These are phyloP conservation scores for Neoaliturus tenellus DNA, from an alignment of 2,888 invertebrate genomes.

Conservation along the genomic window DNA sequence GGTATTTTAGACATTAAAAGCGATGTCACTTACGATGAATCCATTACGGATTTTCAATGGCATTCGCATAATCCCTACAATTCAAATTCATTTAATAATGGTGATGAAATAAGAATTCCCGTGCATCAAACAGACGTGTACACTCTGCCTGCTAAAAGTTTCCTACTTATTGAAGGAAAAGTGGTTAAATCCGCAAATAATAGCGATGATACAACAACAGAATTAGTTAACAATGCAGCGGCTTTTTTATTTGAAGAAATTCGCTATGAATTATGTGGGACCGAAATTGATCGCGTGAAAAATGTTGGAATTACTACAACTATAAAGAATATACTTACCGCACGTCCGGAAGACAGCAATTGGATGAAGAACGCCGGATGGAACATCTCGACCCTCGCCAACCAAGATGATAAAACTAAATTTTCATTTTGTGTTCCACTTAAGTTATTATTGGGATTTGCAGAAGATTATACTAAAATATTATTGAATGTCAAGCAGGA, in stretches of 20 bases:
- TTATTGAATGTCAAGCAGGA: conserved; percentile 25
- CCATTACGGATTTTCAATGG: conserved; percentile 6
- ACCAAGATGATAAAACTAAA: not conserved
- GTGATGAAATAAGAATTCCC: conserved; percentile 38
- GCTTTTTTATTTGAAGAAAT: conserved; percentile 29
- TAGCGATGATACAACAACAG: not conserved
- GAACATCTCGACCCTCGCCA: not conserved
- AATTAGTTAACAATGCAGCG: conserved; percentile 8
- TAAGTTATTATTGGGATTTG: too few species aligned
- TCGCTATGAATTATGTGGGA: not conserved
- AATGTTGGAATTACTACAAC: conserved; percentile 17
- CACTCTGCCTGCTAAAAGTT: not conserved
- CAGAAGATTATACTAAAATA: conserved; percentile 30
- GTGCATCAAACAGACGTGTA: not conserved
- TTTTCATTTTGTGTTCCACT: conserved; percentile 39
- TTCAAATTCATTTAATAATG: not conserved
- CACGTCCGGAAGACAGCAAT: not conserved
- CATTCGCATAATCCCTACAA: conserved; percentile 20
- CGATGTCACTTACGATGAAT: conserved; percentile 13
- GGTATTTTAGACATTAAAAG: not conserved
- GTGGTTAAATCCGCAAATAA: not conserved
- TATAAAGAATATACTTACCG: conserved; percentile 8
- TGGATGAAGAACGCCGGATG: conserved; percentile 25
- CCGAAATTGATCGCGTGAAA: not conserved
- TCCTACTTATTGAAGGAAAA: not conserved